phyloP scores from a whole-genome alignment of 2,113 vertebrate genomes.

The Tragelaphus buxtoni region DNA sequence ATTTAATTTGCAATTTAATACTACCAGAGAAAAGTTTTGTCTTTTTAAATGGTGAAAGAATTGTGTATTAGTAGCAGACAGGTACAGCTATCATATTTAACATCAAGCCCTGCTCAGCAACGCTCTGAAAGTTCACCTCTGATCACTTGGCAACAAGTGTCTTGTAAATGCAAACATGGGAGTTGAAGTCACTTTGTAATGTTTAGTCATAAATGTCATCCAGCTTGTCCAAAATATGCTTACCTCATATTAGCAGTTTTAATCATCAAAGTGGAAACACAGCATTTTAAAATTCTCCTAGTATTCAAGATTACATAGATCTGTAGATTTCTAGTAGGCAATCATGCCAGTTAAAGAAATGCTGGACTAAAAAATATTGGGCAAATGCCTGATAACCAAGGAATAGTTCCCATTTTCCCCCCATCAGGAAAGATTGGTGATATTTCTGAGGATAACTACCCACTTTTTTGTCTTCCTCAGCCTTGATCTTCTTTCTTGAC shows the following conservation, averaged over 20 bases:
- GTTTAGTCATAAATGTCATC: background rate
- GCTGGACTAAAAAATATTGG: background rate
- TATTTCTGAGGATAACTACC: background rate
- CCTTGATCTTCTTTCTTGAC: background rate
- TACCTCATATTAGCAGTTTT: background rate
- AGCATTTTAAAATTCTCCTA: background rate
- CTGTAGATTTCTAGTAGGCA: background rate
- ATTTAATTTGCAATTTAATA: background rate
- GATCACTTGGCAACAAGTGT: background rate
- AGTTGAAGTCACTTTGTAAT: background rate
- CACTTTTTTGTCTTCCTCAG: background rate
- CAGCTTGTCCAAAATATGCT: background rate
- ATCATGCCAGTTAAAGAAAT: conserved; percentile 8
- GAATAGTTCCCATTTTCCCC: background rate
- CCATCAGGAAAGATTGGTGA: conserved; percentile 18
- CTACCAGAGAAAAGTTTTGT: background rate
- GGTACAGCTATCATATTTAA: background rate
- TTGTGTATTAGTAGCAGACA: background rate
- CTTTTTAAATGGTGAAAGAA: background rate
- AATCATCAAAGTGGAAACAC: background rate
- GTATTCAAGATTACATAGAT: background rate
- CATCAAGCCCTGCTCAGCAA: background rate
- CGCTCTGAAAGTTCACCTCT: background rate
- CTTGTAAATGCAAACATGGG: background rate
- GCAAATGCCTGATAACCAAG: background rate